A percentile compares a stretch with the other conserved stretches of the same genome.
phyloP scores from a whole-genome alignment of 2,797 vertebrate genomes.

The Alosa sapidissima region DNA sequence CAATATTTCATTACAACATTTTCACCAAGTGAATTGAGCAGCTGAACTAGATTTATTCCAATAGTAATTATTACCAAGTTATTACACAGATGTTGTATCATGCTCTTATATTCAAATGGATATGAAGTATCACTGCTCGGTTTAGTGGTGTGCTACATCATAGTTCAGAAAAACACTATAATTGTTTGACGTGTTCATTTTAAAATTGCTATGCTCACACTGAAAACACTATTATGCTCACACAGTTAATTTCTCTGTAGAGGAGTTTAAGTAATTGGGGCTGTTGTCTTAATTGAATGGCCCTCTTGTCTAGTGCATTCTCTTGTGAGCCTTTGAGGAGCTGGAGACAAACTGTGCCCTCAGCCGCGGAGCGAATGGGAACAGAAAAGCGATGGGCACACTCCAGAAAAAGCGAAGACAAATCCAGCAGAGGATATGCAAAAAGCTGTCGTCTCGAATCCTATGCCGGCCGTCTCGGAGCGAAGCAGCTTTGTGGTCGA shows the following conservation, averaged over 20 bases:
- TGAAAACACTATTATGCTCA: constrained; percentile 16
- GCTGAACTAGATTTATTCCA: background rate
- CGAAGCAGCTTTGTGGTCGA: background rate
- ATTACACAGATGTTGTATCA: background rate
- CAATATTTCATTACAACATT: background rate
- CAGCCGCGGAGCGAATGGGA: background rate
- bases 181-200: background rate
- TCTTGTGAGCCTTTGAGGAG: constrained; percentile 17
- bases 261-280: constrained; percentile 10
- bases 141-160: background rate
- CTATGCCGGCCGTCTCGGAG: background rate
- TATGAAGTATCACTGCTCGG: background rate
- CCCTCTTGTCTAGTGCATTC: constrained; percentile 7
- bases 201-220: background rate
- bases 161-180: background rate
- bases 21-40: background rate
- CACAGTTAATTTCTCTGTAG: background rate
- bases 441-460: constrained; percentile 11
- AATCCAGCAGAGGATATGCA: background rate
- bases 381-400: background rate
- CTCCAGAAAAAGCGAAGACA: background rate
- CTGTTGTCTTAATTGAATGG: constrained; percentile 31
- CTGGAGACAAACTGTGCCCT: constrained; percentile 9
- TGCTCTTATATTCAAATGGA: background rate
- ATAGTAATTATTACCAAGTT: background rate